Base-by-base conservation (phyloP, 2,797 vertebrate genomes). In the Siniperca scherzeri region DNA sequence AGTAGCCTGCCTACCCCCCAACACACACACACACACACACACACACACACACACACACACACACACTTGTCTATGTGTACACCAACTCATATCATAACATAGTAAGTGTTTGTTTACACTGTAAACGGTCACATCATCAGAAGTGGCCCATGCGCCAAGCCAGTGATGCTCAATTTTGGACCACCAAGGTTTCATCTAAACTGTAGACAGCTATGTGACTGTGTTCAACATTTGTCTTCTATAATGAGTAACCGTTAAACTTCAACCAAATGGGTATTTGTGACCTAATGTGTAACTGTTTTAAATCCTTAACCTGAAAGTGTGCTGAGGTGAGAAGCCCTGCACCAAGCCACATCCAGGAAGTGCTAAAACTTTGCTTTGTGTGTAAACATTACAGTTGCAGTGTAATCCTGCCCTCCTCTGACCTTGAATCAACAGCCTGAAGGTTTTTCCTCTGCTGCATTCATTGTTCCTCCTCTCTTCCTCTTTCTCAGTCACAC, bases 401-500 rank as follows among this genome's bases (percentile, higher is more conserved):
- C 38, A 44, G 57, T 36, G 38, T 68, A 55, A 27, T 33, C 42
- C 11, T 36, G 67, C 81, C 59, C 65, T 42, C 53, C 12, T 88
- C n/a, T 90, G 84, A 91, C 91, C 86, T 92, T 92, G 87, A 75
- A 8, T 62, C 19, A 27, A 30, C 19, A 17, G 8, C 8, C 38
- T 81, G 53, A 78, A 83, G 77, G 70, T 77, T 19, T 42, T 38
- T 76, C 4, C 3, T 27, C 55, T 36, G 25, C 44, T 60, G 60
- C 13, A 40, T 48, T 73, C 50, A 68, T 66, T 89, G 36, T 79
- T 79, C 11, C 22, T 38, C 62, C 21, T 48, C 42, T 66, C 16
- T 44, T 50, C n/a, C 25, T 74, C 17, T 70, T 40, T 62, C 42
- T 0, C 91, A 98, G 98, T 99, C 90, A 98, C 97, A 0, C 88